phyloP scores from a whole-genome alignment of 2,888 invertebrate species.

The Imbricaverruca yamaguchii region DNA sequence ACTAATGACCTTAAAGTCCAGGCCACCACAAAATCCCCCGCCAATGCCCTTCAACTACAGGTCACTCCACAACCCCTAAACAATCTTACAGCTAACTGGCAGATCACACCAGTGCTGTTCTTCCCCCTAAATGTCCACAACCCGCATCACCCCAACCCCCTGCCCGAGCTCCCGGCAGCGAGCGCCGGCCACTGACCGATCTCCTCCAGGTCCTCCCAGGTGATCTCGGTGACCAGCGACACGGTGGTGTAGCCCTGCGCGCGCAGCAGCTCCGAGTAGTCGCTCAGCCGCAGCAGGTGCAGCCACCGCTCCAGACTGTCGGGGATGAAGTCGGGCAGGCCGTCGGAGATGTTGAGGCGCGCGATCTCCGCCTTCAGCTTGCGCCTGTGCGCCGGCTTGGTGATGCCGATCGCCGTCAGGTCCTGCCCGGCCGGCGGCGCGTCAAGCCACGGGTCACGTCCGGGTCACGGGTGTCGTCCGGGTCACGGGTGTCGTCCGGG shows the following conservation, averaged over 20 bases:
- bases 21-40: too few relatives aligned
- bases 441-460: too few relatives aligned
- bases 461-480: too few relatives aligned
- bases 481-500: too few relatives aligned
- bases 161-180: too few relatives aligned
- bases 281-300: conserved; percentile 76
- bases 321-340: conserved; percentile 89
- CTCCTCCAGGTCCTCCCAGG: conserved; percentile 99
- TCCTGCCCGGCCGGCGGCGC: conserved; percentile 42
- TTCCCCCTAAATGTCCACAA: too few relatives aligned
- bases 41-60: too few relatives aligned
- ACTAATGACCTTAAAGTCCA: too few relatives aligned
- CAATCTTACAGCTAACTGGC: too few relatives aligned
- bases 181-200: conserved; percentile 47
- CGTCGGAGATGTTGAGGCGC: conserved; percentile 85
- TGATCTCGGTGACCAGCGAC: conserved; percentile 86
- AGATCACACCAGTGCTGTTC: too few relatives aligned
- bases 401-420: conserved; percentile 65
- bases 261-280: conserved; percentile 81
- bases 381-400: conserved; percentile 94
- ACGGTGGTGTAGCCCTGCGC: conserved; percentile 91
- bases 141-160: too few relatives aligned
- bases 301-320: conserved; percentile 92
- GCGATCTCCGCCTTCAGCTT: conserved; percentile 93
- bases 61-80: too few relatives aligned